Evolutionary conservation across 1,140 invertebrate genomes (phyloP).

Genomic region (Spodoptera litura): DNA sequence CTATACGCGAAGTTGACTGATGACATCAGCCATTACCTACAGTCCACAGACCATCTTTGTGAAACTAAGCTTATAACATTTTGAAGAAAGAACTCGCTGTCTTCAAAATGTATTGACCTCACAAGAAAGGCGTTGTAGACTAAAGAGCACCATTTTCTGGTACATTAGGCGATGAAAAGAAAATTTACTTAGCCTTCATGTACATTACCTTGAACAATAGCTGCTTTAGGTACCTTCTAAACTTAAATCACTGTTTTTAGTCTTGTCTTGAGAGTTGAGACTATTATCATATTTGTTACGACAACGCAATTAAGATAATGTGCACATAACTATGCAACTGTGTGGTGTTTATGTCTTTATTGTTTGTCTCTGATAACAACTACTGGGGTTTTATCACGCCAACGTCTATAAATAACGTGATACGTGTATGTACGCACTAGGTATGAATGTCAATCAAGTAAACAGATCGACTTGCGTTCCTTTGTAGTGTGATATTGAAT

Average conservation of each 20-base stretch:
- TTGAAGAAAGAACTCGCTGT: constrained; percentile 1
- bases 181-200: not conserved
- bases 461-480: constrained; percentile 23
- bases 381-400: constrained; percentile 59
- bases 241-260: constrained; percentile 26
- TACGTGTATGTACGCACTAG: constrained; percentile 32
- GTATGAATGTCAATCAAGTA: constrained; percentile 39
- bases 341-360: constrained; percentile 68
- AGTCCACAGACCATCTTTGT: constrained; percentile 7
- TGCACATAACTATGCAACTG: constrained; percentile 43
- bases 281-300: constrained; percentile 42
- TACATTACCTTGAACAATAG: constrained; percentile 13
- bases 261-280: constrained; percentile 29
- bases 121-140: constrained; percentile 11
- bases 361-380: constrained; percentile 72
- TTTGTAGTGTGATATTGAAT: constrained; percentile 24
- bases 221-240: not conserved
- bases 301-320: constrained; percentile 52
- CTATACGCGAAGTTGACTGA: constrained; percentile 3
- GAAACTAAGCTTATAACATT: constrained; percentile 5
- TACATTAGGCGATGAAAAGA: constrained; percentile 14
- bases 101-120: not conserved
- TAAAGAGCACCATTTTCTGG: constrained; percentile 9
- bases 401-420: constrained; percentile 67
- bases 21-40: constrained; percentile 13